Evolutionary conservation across 2,888 invertebrate species (phyloP), one percentile per base, ranked within the genome.

Genomic region (Drosophila cognata): DNA sequence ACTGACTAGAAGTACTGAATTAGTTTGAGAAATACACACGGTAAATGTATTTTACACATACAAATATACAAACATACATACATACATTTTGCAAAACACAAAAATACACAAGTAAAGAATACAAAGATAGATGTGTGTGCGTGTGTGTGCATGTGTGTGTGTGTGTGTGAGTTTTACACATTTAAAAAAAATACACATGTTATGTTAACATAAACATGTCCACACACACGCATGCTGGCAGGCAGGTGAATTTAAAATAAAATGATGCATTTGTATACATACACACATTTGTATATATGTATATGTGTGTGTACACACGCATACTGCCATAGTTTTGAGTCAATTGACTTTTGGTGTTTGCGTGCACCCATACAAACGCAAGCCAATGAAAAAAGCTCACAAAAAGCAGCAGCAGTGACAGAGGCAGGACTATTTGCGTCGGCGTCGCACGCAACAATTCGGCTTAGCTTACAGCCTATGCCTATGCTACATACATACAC

Each of bases 321-420:
- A 68, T 69, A 60, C 46, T 57, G 75, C 60, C 77, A 74, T 67
- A 71, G 84, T 84, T 87, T 87, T 74, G 84, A 85, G 84, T 89
- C 90, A 84, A 89, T 84, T 84, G 90, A 89, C 84, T 84, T 84
- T 89, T 88, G 84, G 79, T 88, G 79, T 46, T 84, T 84, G 77
- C 78, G 81, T 71, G 82, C 88, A 82, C 79, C 69, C 74, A 79
- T 70, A 84, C 79, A 84, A 69, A 73, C 55, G 66, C 48, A 79
- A 31, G 21, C n/a, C 55, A 73, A 79, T 65, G 66, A 69, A 75
- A 87, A 88, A 84, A 84, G 83, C 83, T 84, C 84, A 25, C 25
- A 25, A 25, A 46, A 69, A 80, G 64, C 50, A 68, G 55, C 69
- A 38, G 46, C 46, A 25, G 25, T 5, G 46, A 25, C 46, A 46